Conservation (phyloP, 2,113 vertebrate genomes). For the Ibidorhyncha struthersii region DNA sequence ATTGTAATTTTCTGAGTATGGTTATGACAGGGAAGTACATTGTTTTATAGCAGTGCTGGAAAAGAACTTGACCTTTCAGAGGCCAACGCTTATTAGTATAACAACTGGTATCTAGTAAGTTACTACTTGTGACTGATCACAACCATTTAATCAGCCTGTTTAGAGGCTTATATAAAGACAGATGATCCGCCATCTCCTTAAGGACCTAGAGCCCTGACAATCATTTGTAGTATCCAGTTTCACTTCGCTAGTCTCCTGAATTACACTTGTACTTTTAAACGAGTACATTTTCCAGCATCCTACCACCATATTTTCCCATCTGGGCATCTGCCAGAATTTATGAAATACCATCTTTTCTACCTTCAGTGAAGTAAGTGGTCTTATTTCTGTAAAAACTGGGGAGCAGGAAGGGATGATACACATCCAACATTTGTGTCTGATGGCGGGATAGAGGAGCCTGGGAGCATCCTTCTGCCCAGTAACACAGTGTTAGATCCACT, state of each 20-base stretch:
- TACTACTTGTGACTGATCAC: background rate
- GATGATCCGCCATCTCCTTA: background rate
- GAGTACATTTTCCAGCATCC: background rate
- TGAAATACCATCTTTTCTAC: background rate
- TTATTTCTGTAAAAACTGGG: background rate
- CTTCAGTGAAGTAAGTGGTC: background rate
- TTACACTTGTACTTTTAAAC: background rate
- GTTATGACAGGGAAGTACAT: background rate
- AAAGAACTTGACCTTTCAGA: background rate
- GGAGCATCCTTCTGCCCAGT: background rate
- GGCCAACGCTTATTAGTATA: background rate
- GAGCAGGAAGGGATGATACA: background rate
- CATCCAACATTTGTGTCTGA: background rate
- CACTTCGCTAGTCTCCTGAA: background rate
- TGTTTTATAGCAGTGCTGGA: background rate
- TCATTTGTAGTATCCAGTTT: background rate
- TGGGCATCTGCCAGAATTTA: background rate
- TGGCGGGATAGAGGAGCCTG: background rate
- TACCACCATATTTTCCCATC: background rate
- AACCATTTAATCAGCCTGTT: background rate
- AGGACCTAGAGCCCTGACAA: background rate
- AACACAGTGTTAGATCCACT: background rate
- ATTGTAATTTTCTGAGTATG: background rate
- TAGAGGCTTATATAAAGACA: background rate
- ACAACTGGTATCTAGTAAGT: background rate